Percentiles rank a stretch among this genome's conserved stretches.
phyloP scores from a whole-genome alignment of 2,888 invertebrate genomes.

The Polyploca ridens region DNA sequence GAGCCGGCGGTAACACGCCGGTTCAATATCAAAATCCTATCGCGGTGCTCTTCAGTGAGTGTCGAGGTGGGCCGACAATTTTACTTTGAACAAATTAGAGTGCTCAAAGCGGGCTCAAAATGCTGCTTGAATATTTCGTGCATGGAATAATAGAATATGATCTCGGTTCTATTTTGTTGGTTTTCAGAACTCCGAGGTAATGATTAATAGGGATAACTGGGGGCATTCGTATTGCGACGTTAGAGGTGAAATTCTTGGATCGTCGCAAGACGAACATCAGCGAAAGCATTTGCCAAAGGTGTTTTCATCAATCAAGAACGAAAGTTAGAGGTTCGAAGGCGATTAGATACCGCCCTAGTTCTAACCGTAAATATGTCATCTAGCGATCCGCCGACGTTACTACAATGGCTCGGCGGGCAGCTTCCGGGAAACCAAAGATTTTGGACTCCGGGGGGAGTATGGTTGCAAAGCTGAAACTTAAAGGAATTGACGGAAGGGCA shows the following conservation, averaged over 20 bases:
- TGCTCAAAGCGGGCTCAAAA: slow-evolving; percentile 85
- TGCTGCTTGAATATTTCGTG: slow-evolving; percentile 77
- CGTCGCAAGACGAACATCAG: slow-evolving; percentile 85
- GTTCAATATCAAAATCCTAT: slow-evolving; percentile 50
- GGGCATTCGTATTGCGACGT: slow-evolving; percentile 86
- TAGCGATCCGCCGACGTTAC: slow-evolving; percentile 84
- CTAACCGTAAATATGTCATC: slow-evolving; percentile 87
- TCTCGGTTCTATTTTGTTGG: slow-evolving; percentile 86
- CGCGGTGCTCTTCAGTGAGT: slow-evolving; percentile 51
- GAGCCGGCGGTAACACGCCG: slow-evolving; percentile 50
- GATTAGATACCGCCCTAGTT: slow-evolving; percentile 88
- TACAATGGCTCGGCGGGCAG: slow-evolving; percentile 84
- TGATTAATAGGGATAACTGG: slow-evolving; percentile 86
- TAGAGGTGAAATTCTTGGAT: slow-evolving; percentile 88
- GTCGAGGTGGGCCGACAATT: slow-evolving; percentile 70
- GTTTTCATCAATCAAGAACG: slow-evolving; percentile 88
- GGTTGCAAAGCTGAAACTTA: slow-evolving; percentile 85
- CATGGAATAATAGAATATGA: slow-evolving; percentile 88
- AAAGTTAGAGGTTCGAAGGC: slow-evolving; percentile 88
- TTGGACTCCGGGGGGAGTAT: slow-evolving; percentile 85
- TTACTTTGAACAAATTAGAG: slow-evolving; percentile 89
- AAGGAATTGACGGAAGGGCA: slow-evolving; percentile 88
- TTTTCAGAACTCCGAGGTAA: slow-evolving; percentile 84
- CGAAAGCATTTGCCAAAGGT: slow-evolving; percentile 87
- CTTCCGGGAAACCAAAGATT: slow-evolving; percentile 86